Evolutionary conservation across 1,140 invertebrate genomes (phyloP).

Genomic region (Rhynchophorus ferrugineus): DNA sequence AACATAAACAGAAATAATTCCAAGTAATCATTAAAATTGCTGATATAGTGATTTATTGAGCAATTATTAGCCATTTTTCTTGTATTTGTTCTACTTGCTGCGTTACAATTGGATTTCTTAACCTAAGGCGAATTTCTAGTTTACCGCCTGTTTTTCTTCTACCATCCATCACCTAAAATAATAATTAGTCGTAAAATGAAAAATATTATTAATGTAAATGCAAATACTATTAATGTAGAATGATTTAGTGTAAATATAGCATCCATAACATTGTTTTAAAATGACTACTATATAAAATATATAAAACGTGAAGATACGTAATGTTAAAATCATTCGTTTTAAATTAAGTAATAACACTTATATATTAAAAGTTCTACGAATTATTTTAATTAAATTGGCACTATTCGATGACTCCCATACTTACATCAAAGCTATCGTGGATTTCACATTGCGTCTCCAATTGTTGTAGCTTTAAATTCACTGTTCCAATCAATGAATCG

Average conservation of each 20-base stretch:
- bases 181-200: too few relatives aligned
- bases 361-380: neutral
- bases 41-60: too few relatives aligned
- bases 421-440: constrained; percentile 88
- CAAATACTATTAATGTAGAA: too few relatives aligned
- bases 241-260: too few relatives aligned
- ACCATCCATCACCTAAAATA: constrained; percentile 72
- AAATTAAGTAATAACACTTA: neutral
- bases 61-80: constrained; percentile 87
- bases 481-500: constrained; percentile 80
- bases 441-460: constrained; percentile 80
- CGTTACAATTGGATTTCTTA: constrained; percentile 83
- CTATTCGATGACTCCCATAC: too few relatives aligned
- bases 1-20: too few relatives aligned
- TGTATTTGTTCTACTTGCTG: constrained; percentile 86
- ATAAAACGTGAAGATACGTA: too few relatives aligned
- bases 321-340: neutral
- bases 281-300: too few relatives aligned
- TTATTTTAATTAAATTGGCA: too few relatives aligned
- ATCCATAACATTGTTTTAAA: too few relatives aligned
- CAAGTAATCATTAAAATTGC: too few relatives aligned
- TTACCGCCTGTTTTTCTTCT: constrained; percentile 81
- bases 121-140: constrained; percentile 80
- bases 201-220: too few relatives aligned
- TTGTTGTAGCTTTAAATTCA: constrained; percentile 72